phyloP scores from a whole-genome alignment of 2,113 vertebrate species.

The Xyrauchen texanus region DNA sequence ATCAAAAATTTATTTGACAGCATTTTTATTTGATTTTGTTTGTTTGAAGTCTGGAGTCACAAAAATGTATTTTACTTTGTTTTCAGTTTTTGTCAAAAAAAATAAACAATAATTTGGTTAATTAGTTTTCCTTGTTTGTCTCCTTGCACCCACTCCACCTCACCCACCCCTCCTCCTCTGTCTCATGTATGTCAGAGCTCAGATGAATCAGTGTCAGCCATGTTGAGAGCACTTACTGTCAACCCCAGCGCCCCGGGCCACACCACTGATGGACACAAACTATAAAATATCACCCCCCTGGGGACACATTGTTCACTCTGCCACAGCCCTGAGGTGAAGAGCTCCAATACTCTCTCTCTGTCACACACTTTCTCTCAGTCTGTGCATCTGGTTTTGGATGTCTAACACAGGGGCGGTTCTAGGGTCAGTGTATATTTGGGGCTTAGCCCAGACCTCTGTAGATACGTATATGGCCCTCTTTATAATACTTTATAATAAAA shows the following conservation, averaged over 20 bases:
- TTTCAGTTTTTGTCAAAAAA: too few relatives aligned
- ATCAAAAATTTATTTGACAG: too few relatives aligned
- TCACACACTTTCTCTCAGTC: conserved; percentile 30
- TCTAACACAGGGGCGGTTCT: too few relatives aligned
- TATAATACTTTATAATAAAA: too few relatives aligned
- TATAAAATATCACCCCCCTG: conserved; percentile 83
- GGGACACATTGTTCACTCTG: conserved; percentile 78
- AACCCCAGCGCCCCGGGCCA: conserved; percentile 77
- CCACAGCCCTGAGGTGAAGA: conserved; percentile 70
- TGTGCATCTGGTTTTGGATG: conserved; percentile 32
- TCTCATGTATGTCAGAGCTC: conserved; percentile 76
- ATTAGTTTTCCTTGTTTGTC: background rate
- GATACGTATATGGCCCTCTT: too few relatives aligned
- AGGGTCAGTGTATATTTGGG: too few relatives aligned
- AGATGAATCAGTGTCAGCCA: conserved; percentile 82
- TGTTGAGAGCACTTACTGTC: conserved; percentile 85
- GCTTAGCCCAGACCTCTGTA: too few relatives aligned
- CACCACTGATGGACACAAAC: conserved; percentile 83
- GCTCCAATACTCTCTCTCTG: conserved; percentile 47
- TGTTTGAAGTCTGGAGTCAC: too few relatives aligned
- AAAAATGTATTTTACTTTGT: too few relatives aligned
- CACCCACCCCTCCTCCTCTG: conserved; percentile 20
- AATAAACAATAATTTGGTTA: too few relatives aligned
- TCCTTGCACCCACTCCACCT: conserved; percentile 26
- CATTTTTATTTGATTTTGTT: too few relatives aligned